Evolutionary conservation across 1,140 invertebrate genomes (phyloP).

Genomic region (Rhagoletis zephyria): DNA sequence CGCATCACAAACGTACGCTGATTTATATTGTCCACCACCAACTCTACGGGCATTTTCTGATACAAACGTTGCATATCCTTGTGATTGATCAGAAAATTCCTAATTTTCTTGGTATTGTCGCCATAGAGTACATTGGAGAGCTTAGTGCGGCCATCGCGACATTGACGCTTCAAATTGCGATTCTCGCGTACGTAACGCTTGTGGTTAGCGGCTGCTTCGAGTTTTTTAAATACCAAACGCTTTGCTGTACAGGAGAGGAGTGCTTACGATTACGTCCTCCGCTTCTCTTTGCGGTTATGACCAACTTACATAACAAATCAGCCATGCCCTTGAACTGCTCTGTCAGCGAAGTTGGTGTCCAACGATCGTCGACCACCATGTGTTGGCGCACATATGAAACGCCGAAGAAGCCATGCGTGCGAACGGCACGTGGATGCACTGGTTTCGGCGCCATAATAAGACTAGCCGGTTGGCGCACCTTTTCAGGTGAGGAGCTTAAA

Average conservation of each 20-base stretch:
- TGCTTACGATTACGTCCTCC: neutral
- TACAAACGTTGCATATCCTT: slow-evolving; percentile 69
- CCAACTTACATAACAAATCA: slow-evolving; percentile 65
- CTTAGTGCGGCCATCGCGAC: slow-evolving; percentile 66
- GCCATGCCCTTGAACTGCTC: slow-evolving; percentile 68
- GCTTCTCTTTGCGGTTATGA: neutral
- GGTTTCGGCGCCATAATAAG: slow-evolving; percentile 65
- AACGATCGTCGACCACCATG: slow-evolving; percentile 66
- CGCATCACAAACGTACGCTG: slow-evolving; percentile 70
- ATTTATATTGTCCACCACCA: slow-evolving; percentile 70
- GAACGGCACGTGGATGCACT: slow-evolving; percentile 65
- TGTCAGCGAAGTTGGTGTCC: slow-evolving; percentile 65
- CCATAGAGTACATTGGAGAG: slow-evolving; percentile 65
- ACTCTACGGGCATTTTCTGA: slow-evolving; percentile 68
- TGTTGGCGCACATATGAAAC: slow-evolving; percentile 65
- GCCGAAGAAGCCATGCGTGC: slow-evolving; percentile 68
- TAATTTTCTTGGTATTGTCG: slow-evolving; percentile 64
- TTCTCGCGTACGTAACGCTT: slow-evolving; percentile 62
- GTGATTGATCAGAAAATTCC: slow-evolving; percentile 66
- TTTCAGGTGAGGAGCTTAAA: neutral
- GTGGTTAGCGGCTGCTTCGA: slow-evolving; percentile 65
- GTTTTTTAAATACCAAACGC: slow-evolving; percentile 63
- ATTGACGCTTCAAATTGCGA: slow-evolving; percentile 64
- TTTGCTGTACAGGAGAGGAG: slow-evolving; percentile 58
- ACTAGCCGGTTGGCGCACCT: neutral